Evolutionary conservation across 2,888 invertebrate genomes (phyloP).

Genomic region (Acronicta aceris): DNA sequence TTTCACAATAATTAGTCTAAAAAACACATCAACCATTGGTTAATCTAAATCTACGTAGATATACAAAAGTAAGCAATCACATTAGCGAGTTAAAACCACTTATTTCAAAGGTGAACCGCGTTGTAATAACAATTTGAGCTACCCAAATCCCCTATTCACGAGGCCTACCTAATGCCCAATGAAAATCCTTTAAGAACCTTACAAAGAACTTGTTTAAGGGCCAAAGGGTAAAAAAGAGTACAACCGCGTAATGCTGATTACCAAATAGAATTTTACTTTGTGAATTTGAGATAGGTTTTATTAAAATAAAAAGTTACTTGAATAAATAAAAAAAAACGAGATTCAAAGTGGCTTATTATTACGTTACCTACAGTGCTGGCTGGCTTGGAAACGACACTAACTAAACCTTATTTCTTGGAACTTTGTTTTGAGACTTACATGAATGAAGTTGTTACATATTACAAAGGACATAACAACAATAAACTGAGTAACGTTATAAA

Average conservation of each 20-base stretch:
- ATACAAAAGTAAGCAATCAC: conserved; percentile 39
- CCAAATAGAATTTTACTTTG: conserved; percentile 7
- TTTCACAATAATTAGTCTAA: conserved; percentile 40
- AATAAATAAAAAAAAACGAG: not conserved
- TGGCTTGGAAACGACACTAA: too few species aligned
- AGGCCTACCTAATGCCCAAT: conserved; percentile 43
- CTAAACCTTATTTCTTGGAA: too few species aligned
- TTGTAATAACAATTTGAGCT: conserved; percentile 51
- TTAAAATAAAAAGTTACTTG: not conserved
- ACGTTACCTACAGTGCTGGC: too few species aligned
- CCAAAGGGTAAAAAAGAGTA: conserved; percentile 27
- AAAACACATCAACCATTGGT: conserved; percentile 18
- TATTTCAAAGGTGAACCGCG: conserved; percentile 48
- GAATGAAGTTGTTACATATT: too few species aligned
- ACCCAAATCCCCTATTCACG: conserved; percentile 37
- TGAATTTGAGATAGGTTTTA: conserved; percentile 3
- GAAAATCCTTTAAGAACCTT: conserved; percentile 45
- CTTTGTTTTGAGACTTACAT: too few species aligned
- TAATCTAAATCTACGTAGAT: conserved; percentile 9
- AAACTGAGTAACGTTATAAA: too few species aligned
- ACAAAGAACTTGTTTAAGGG: conserved; percentile 38
- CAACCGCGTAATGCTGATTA: conserved; percentile 30
- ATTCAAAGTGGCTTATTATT: too few species aligned
- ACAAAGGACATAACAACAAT: too few species aligned
- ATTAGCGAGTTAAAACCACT: conserved; percentile 46